Base-by-base conservation (phyloP, 1,140 invertebrate species). In the Zophobas atratus region DNA sequence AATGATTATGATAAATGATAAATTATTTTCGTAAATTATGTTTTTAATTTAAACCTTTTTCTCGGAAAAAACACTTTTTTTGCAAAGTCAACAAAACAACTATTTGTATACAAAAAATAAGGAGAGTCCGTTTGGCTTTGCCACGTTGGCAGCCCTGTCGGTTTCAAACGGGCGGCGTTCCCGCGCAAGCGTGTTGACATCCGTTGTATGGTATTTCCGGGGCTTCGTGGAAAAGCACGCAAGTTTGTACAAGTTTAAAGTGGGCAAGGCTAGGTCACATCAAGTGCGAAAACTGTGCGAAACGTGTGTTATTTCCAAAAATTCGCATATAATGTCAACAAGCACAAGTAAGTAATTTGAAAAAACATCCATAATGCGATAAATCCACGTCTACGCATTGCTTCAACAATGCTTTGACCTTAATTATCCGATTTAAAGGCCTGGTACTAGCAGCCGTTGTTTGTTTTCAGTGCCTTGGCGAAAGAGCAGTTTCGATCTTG, bases 221-320 rank as follows among this genome's bases (percentile, higher is more conserved):
- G 33, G 3, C 36, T 81, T 81, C 81, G 74, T 78, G 71, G 81
- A 81, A 81, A 56, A 49, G 6, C 35, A 39, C 71, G 72, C 81
- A 81, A 81, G 81, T 80, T 76, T 60, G 75, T 80, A 78, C 81
- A 73, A 39, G 81, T 81, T 77, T 77, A 56, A 49, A 46, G 41
- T 57, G 41, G 51, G 70, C 48, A 53, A 51, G 51, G 70, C 48
- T 1, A 33, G 20, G 20, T 20, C 20, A 20, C 20, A 20, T 20
- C 20, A 70, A 48, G n/a, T 38, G 41, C 39, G 33, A 43, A 2
- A 34, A 8, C 8, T 48, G 33, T 3, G 8, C 1, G 20, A 36
- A 5, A 35, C 46, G 41, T 56, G 6, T 36, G 20, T 34, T 63
- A 67, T 35, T 38, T 34, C 35, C 53, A 56, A 38, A 72, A 60